Conservation (phyloP, 2,888 invertebrate genomes). For the Esperia sulphurella region DNA sequence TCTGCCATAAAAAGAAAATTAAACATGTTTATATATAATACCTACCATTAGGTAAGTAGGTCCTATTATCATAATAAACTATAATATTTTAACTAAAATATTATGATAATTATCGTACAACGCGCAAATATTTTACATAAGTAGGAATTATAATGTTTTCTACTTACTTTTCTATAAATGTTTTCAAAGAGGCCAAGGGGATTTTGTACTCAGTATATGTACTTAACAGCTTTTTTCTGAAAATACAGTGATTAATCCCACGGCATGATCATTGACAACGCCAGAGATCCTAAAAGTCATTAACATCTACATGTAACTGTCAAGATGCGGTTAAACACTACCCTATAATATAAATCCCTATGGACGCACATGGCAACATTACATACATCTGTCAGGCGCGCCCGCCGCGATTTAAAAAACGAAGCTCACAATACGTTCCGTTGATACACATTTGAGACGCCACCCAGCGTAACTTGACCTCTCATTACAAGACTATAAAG, state of each 20-base stretch:
- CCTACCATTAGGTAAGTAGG: no score
- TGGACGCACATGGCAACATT: constrained; percentile 67
- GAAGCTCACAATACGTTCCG: constrained; percentile 53
- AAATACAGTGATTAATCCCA: background rate
- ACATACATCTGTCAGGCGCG: constrained; percentile 69
- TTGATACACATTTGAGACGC: constrained; percentile 56
- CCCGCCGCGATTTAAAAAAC: constrained; percentile 67
- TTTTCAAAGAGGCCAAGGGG: no score
- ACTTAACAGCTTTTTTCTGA: no score
- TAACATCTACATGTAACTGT: constrained; percentile 14
- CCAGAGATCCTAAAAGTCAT: constrained; percentile 6
- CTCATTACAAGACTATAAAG: background rate
- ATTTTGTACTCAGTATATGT: no score
- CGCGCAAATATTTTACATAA: no score
- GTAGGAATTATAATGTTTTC: no score
- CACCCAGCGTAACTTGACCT: constrained; percentile 23
- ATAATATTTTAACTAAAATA: no score
- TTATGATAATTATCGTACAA: no score
- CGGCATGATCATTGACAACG: constrained; percentile 8
- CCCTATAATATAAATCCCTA: constrained; percentile 38
- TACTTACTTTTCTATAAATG: no score
- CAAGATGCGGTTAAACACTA: constrained; percentile 13
- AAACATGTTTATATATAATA: no score
- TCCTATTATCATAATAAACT: no score
- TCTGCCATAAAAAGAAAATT: no score